A percentile compares a stretch with the other conserved stretches of the same genome.
These are phyloP conservation scores for Pararge aegeria DNA, from an alignment of 1,140 invertebrate genomes.

Conservation along the genomic window DNA sequence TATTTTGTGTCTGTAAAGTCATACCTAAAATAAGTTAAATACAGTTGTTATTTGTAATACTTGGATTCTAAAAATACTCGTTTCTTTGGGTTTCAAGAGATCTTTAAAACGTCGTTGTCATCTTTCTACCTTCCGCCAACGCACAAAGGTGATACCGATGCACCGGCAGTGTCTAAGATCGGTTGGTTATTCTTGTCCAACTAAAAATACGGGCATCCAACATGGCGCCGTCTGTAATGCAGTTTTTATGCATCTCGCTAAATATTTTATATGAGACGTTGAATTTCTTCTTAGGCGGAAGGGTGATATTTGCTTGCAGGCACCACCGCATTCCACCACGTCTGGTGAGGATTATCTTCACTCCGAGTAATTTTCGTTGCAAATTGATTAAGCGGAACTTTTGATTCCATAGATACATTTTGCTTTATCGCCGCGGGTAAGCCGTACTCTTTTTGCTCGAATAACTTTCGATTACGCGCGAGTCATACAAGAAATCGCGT, in stretches of 20 bases:
- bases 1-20: too few relatives aligned
- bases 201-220: conserved; percentile 62
- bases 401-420: conserved; percentile 43
- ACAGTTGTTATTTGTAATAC: too few relatives aligned
- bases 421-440: conserved; percentile 30
- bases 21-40: too few relatives aligned
- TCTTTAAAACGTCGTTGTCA: not conserved
- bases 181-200: conserved; percentile 54
- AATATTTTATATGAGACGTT: conserved; percentile 35
- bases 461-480: conserved; percentile 32
- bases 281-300: not conserved
- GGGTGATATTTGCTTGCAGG: conserved; percentile 20
- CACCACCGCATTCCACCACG: conserved; percentile 39
- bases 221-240: conserved; percentile 50
- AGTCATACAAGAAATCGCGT: conserved; percentile 19
- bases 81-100: too few relatives aligned
- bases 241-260: conserved; percentile 66
- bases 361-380: conserved; percentile 42
- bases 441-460: conserved; percentile 24
- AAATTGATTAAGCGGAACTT: conserved; percentile 52
- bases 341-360: conserved; percentile 43
- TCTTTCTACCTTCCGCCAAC: conserved; percentile 30
- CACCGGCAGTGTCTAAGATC: conserved; percentile 45
- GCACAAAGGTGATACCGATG: conserved; percentile 48
- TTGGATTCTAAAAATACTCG: too few relatives aligned